Conservation (phyloP, 1,140 invertebrate species). For the Orchesella cincta region DNA sequence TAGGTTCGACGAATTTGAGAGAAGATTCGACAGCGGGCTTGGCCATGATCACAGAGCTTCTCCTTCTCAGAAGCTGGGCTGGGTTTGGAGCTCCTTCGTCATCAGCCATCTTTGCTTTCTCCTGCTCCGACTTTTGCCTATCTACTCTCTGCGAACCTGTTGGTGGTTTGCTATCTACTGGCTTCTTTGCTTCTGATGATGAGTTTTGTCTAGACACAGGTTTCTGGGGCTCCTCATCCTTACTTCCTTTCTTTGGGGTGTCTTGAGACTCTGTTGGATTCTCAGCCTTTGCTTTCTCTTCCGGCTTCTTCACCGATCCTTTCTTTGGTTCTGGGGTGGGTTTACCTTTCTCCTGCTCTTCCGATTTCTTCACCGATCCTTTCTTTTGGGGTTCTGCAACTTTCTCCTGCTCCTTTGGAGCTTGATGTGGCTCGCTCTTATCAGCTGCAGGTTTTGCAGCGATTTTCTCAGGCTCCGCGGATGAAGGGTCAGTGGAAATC, state of each 20-base stretch:
- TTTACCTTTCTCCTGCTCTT: slow-evolving; percentile 38
- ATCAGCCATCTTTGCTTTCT: background rate
- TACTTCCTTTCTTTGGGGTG: slow-evolving; percentile 49
- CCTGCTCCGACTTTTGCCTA: background rate
- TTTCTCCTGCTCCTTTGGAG: slow-evolving; percentile 26
- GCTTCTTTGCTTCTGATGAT: background rate
- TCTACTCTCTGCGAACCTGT: background rate
- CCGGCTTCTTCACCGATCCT: slow-evolving; percentile 8
- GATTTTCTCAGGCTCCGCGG: slow-evolving; percentile 47
- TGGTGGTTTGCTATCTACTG: background rate
- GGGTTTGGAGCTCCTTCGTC: background rate
- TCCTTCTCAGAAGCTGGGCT: background rate
- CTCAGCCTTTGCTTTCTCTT: background rate
- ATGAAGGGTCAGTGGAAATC: background rate
- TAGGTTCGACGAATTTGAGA: slow-evolving; percentile 65
- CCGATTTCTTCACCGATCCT: slow-evolving; percentile 10
- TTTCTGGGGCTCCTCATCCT: slow-evolving; percentile 32
- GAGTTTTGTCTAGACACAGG: background rate
- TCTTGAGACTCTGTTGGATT: background rate
- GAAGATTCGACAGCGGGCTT: background rate
- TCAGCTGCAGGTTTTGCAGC: slow-evolving; percentile 47
- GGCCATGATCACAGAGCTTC: slow-evolving; percentile 16
- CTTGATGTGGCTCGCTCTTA: too few relatives aligned
- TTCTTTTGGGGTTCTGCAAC: slow-evolving; percentile 37
- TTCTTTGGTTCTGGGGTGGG: slow-evolving; percentile 35